phyloP scores from a whole-genome alignment of 1,140 invertebrate species.

The Rhysida immarginata region DNA sequence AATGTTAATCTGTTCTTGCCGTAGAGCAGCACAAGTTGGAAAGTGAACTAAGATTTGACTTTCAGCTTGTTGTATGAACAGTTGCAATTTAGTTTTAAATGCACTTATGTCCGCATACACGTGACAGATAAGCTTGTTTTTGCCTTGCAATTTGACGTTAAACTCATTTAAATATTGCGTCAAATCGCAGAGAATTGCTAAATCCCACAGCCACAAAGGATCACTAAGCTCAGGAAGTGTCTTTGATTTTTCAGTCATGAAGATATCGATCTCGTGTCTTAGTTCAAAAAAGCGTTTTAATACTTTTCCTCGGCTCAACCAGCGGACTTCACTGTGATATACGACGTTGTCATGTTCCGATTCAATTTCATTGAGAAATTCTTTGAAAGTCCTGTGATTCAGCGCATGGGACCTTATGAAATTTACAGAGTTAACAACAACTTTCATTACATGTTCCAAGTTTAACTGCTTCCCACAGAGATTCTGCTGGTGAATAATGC shows the following conservation, averaged over 20 bases:
- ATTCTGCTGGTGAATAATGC: slow-evolving; percentile 24
- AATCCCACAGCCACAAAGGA: slow-evolving; percentile 18
- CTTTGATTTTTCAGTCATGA: slow-evolving; percentile 19
- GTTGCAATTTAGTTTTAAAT: no score
- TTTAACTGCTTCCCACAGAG: no score
- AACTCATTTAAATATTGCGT: slow-evolving; percentile 14
- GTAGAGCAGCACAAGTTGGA: no score
- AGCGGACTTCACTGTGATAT: no score
- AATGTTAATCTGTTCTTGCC: no score
- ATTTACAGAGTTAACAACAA: slow-evolving; percentile 23
- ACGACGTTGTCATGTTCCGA: slow-evolving; percentile 21
- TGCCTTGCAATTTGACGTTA: slow-evolving; percentile 15
- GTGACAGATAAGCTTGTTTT: no score
- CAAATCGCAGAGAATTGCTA: slow-evolving; percentile 15
- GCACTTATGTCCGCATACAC: no score
- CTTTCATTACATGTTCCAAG: slow-evolving; percentile 19
- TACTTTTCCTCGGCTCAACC: no score
- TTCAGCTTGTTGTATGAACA: no score
- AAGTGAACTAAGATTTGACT: no score
- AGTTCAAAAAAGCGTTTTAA: no score
- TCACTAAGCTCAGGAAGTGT: slow-evolving; percentile 18
- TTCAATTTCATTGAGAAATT: slow-evolving; percentile 22
- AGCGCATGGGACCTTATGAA: slow-evolving; percentile 23
- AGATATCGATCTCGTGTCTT: slow-evolving; percentile 23
- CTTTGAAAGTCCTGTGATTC: no score